Conservation (phyloP, 2,888 invertebrate species). For the Drosophila ustulata region DNA sequence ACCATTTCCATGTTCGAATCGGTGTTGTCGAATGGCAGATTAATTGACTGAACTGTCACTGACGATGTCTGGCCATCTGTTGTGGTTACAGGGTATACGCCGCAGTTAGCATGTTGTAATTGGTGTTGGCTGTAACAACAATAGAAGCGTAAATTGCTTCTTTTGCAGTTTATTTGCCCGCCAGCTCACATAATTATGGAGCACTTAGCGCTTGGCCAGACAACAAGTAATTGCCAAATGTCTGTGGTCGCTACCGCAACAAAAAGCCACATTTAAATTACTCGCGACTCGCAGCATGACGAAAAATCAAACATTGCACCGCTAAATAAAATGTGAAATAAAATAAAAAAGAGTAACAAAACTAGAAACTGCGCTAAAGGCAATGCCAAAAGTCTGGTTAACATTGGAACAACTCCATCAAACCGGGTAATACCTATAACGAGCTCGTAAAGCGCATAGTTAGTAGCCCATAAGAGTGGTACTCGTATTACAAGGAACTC, state of each 20-base stretch:
- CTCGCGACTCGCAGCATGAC: slow-evolving; percentile 1
- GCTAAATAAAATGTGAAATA: slow-evolving; percentile 7
- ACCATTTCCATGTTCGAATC: too few species aligned
- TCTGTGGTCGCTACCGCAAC: slow-evolving; percentile 33
- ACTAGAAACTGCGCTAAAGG: slow-evolving; percentile 15
- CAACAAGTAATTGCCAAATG: slow-evolving; percentile 44
- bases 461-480: background rate
- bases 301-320: slow-evolving; percentile 7
- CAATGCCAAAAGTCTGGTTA: slow-evolving; percentile 14
- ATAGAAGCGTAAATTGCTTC: slow-evolving; percentile 36
- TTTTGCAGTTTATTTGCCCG: slow-evolving; percentile 21
- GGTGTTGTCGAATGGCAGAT: background rate
- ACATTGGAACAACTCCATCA: slow-evolving; percentile 9
- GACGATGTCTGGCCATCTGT: background rate
- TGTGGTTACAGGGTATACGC: slow-evolving; percentile 15
- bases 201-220: slow-evolving; percentile 64
- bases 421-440: slow-evolving; percentile 3
- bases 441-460: background rate
- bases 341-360: slow-evolving; percentile 3
- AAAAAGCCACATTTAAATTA: slow-evolving; percentile 47
- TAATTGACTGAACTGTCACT: background rate
- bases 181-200: slow-evolving; percentile 61
- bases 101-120: slow-evolving; percentile 38
- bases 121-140: slow-evolving; percentile 24
- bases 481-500: slow-evolving; percentile 2